Conservation (phyloP, 2,113 vertebrate species). For the Alectura lathami region DNA sequence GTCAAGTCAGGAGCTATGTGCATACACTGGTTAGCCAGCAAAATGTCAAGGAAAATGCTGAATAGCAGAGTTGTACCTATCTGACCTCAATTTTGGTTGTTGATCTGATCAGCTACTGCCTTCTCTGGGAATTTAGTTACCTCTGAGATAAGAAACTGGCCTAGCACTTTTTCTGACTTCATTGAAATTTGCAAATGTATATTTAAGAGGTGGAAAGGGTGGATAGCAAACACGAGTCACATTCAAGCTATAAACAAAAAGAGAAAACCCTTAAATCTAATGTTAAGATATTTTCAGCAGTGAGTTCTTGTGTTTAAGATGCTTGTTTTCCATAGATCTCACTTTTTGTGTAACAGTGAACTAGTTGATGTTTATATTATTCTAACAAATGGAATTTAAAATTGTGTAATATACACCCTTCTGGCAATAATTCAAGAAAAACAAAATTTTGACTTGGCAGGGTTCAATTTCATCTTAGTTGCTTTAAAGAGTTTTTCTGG, state of each 20-base stretch:
- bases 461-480: slow-evolving; percentile 15
- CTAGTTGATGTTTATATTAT: background rate
- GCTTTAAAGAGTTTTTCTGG: slow-evolving; percentile 12
- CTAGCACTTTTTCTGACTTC: background rate
- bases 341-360: background rate
- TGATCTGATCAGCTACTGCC: background rate
- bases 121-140: background rate
- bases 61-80: background rate
- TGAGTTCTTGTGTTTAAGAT: background rate
- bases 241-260: background rate
- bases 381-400: slow-evolving; percentile 22
- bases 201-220: background rate
- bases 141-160: background rate
- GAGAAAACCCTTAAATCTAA: no score
- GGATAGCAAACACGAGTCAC: background rate
- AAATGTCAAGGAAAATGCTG: background rate
- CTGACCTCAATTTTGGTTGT: background rate
- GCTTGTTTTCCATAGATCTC: background rate
- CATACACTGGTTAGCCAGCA: background rate
- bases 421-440: slow-evolving; percentile 18
- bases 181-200: background rate
- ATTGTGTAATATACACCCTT: background rate
- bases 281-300: background rate
- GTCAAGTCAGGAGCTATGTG: background rate
- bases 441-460: background rate